Conservation (phyloP, 1,140 invertebrate species). For the Calliopsis andreniformis region DNA sequence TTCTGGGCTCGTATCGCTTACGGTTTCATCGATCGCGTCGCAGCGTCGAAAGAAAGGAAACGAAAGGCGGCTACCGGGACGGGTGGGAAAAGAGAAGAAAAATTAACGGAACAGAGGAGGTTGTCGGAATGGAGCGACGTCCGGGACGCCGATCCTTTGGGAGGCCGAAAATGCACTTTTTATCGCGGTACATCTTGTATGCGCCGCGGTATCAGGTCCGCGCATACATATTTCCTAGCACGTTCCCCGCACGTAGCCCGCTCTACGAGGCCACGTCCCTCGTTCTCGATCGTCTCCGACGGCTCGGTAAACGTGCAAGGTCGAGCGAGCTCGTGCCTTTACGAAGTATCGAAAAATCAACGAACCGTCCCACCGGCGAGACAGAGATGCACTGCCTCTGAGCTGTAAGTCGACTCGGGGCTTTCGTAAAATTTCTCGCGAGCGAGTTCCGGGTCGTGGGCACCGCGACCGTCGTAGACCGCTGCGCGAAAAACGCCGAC, state of each 20-base stretch:
- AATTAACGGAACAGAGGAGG: constrained; percentile 30
- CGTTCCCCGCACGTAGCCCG: constrained; percentile 58
- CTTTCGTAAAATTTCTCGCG: not conserved
- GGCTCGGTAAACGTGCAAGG: constrained; percentile 54
- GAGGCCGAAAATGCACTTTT: constrained; percentile 71
- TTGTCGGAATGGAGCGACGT: not conserved
- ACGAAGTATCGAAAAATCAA: constrained; percentile 38
- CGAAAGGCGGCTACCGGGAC: not conserved
- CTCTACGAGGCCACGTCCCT: constrained; percentile 38
- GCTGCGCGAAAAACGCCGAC: not conserved
- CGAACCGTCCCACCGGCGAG: constrained; percentile 26
- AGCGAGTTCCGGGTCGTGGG: not conserved
- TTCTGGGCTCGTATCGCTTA: not conserved
- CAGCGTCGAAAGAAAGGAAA: not conserved
- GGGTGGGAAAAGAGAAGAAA: not conserved
- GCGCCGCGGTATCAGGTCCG: constrained; percentile 54
- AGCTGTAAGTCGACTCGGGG: not conserved
- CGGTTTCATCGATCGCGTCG: constrained; percentile 15
- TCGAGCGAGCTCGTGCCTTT: constrained; percentile 37
- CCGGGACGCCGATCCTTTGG: constrained; percentile 44
- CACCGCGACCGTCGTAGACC: not conserved
- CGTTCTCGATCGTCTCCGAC: constrained; percentile 49
- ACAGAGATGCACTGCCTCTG: not conserved
- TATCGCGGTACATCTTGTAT: constrained; percentile 70
- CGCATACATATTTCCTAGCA: constrained; percentile 71